A percentile compares a stretch with the other conserved stretches of the same genome.
phyloP scores from a whole-genome alignment of 1,140 invertebrate species.

The Hypothenemus hampei region DNA sequence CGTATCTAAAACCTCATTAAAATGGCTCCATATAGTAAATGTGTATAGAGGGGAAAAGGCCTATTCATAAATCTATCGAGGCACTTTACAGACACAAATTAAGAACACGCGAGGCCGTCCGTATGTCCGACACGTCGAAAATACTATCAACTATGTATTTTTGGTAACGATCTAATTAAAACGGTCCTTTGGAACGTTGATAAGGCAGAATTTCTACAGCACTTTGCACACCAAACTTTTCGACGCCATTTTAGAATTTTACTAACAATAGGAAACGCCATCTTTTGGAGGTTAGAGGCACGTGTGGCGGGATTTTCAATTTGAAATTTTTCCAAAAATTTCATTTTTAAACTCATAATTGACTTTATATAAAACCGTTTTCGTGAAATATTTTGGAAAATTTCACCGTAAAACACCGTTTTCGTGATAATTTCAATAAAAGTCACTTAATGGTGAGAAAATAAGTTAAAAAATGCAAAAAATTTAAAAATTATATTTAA shows the following conservation, averaged over 20 bases:
- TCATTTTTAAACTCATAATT: too few species aligned
- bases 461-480: too few species aligned
- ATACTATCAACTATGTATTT: background rate
- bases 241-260: slow-evolving; percentile 40
- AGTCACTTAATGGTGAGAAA: too few species aligned
- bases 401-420: too few species aligned
- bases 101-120: background rate
- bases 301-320: too few species aligned
- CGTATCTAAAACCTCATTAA: slow-evolving; percentile 37
- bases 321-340: too few species aligned
- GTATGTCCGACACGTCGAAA: background rate
- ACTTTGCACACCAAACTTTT: slow-evolving; percentile 38
- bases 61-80: slow-evolving; percentile 26
- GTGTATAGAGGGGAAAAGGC: slow-evolving; percentile 27
- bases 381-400: too few species aligned
- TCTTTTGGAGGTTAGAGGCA: slow-evolving; percentile 31
- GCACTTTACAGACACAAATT: slow-evolving; percentile 25
- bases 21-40: slow-evolving; percentile 42
- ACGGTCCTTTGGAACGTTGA: slow-evolving; percentile 10
- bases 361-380: too few species aligned
- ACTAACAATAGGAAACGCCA: slow-evolving; percentile 41
- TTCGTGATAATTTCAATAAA: too few species aligned
- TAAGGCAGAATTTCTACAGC: slow-evolving; percentile 30
- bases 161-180: slow-evolving; percentile 15
- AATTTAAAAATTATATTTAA: too few species aligned